Percentiles rank a stretch among this genome's conserved stretches.
Evolutionary conservation across 2,113 vertebrate species (phyloP).

Genomic region (Otolemur garnettii): DNA sequence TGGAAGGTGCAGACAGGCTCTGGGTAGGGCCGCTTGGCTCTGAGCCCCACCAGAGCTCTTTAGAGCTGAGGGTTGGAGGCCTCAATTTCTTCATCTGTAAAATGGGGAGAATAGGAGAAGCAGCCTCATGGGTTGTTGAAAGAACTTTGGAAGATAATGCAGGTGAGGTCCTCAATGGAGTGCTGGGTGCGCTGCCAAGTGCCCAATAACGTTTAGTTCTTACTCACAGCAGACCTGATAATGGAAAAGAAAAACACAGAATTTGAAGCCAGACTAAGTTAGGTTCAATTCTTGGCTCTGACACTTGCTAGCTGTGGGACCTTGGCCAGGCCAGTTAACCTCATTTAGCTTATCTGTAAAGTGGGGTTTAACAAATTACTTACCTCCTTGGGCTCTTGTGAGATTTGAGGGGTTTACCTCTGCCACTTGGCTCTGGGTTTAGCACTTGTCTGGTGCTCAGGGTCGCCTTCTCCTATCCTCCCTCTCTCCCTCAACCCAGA

Average conservation of each 20-base stretch:
- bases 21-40: neutral
- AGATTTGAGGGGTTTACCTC: neutral
- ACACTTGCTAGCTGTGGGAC: too few species aligned
- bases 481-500: neutral
- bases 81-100: neutral
- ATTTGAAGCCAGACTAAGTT: neutral
- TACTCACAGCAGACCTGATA: neutral
- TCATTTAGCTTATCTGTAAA: neutral
- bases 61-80: neutral
- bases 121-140: neutral
- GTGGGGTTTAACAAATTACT: neutral
- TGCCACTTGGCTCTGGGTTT: neutral
- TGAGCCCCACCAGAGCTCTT: neutral
- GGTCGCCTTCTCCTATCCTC: neutral
- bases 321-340: too few species aligned
- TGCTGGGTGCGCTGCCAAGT: too few species aligned
- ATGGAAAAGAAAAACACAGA: neutral
- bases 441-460: accelerated
- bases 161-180: neutral
- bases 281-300: neutral
- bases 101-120: neutral
- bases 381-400: neutral
- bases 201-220: neutral
- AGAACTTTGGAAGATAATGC: too few species aligned
- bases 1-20: neutral